Evolutionary conservation across 2,113 vertebrate species (phyloP).

Genomic region (Oreochromis aureus): DNA sequence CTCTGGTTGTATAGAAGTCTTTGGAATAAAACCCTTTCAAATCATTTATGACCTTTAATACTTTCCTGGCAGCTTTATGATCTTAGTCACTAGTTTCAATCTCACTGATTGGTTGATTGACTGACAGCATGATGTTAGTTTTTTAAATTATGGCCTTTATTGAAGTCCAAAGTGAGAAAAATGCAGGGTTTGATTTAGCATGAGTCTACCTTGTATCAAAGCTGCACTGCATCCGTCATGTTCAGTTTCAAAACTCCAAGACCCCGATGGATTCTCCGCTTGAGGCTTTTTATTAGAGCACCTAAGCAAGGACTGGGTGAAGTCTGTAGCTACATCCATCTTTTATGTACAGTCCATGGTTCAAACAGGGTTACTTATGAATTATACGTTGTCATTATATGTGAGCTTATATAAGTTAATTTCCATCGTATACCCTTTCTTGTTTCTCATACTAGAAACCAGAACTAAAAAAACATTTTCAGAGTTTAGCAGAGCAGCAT

Average conservation of each 20-base stretch:
- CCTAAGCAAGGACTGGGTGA: neutral
- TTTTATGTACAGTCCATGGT: neutral
- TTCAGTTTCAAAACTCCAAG: neutral
- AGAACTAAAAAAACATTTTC: neutral
- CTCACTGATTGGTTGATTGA: neutral
- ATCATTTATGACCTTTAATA: neutral
- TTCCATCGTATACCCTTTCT: neutral
- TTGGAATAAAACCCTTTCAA: neutral
- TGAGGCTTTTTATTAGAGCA: neutral
- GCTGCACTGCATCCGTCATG: neutral
- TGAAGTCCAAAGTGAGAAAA: neutral
- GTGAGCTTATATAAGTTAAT: neutral
- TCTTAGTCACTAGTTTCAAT: neutral
- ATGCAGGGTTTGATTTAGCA: neutral
- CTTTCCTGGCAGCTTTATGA: neutral
- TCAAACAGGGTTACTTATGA: neutral
- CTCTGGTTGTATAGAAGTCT: neutral
- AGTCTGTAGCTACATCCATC: neutral
- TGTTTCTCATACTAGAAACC: neutral
- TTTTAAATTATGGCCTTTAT: neutral
- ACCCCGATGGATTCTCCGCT: neutral
- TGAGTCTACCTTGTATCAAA: neutral
- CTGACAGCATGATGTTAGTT: neutral
- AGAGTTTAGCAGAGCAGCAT: neutral
- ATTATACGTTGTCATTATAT: neutral